A percentile compares a stretch with the other conserved stretches of the same genome.
Evolutionary conservation across 2,888 invertebrate genomes (phyloP).

Genomic region (Dryobota labecula): DNA sequence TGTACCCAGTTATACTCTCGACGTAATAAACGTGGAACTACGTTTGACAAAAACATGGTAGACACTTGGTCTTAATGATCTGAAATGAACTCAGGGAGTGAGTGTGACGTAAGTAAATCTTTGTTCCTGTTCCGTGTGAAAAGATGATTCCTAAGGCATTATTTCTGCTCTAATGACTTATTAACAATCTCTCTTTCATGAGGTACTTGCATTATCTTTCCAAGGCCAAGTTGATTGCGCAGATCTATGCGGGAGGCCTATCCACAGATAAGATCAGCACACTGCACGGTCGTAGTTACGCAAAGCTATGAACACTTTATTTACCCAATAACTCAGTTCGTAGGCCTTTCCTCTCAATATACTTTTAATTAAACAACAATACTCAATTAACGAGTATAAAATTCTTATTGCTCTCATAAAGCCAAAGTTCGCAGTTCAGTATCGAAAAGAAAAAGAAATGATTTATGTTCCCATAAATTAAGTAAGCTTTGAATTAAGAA

Average conservation of each 20-base stretch:
- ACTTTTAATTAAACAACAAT: slow-evolving; percentile 56
- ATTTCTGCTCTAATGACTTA: not conserved
- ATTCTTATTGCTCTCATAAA: slow-evolving; percentile 56
- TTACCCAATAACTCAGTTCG: slow-evolving; percentile 40
- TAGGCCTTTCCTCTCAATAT: slow-evolving; percentile 27
- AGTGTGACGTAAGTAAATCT: not conserved
- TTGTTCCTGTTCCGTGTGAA: not conserved
- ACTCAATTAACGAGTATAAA: slow-evolving; percentile 37
- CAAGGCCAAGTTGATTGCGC: slow-evolving; percentile 9
- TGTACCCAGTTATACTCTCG: too few relatives aligned
- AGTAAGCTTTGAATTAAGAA: slow-evolving; percentile 63
- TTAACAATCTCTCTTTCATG: not conserved
- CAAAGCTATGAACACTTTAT: slow-evolving; percentile 46
- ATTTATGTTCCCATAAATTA: slow-evolving; percentile 64
- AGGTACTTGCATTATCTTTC: slow-evolving; percentile 3
- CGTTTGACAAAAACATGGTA: too few relatives aligned
- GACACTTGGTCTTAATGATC: not conserved
- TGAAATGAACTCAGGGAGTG: not conserved
- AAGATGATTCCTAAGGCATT: not conserved
- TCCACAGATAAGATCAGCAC: slow-evolving; percentile 38
- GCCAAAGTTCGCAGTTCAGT: slow-evolving; percentile 55
- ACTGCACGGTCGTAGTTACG: slow-evolving; percentile 11
- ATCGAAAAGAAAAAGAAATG: slow-evolving; percentile 51
- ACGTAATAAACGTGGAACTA: too few relatives aligned
- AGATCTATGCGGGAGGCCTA: slow-evolving; percentile 31